These are phyloP conservation scores for Heterochromis multidens DNA, from an alignment of 2,113 vertebrate species.

Conservation along the genomic window DNA sequence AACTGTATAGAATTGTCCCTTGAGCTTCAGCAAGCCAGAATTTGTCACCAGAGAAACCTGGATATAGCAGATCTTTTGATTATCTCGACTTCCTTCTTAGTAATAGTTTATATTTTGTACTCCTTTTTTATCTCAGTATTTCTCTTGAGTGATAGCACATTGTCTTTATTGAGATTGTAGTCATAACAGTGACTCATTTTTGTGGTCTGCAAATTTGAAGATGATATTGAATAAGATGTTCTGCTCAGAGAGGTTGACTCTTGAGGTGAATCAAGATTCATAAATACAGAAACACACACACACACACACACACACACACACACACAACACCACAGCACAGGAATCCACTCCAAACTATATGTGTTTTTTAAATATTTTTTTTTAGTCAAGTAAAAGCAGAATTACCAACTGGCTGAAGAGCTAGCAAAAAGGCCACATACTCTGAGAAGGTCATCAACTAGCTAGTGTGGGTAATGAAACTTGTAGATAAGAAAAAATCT, in stretches of 20 bases:
- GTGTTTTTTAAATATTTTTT: background rate
- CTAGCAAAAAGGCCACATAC: background rate
- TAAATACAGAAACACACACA: background rate
- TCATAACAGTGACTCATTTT: background rate
- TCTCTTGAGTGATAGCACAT: background rate
- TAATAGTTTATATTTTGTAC: background rate
- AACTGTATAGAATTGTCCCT: constrained; percentile 1
- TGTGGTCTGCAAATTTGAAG: background rate
- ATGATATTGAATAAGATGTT: background rate
- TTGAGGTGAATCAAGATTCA: background rate
- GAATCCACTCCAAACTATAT: background rate
- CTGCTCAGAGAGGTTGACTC: background rate
- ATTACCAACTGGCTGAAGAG: background rate
- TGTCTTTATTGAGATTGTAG: background rate
- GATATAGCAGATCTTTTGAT: background rate
- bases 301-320: background rate
- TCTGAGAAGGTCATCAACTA: background rate
- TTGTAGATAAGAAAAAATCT: background rate
- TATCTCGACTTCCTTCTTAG: background rate
- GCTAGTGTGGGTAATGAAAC: too few relatives aligned
- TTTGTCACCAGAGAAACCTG: background rate
- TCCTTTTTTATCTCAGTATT: background rate
- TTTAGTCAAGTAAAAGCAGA: background rate
- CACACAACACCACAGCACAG: background rate
- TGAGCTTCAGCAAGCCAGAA: background rate